Base-by-base conservation (phyloP, 1,140 invertebrate species). In the Patella vulgata region DNA sequence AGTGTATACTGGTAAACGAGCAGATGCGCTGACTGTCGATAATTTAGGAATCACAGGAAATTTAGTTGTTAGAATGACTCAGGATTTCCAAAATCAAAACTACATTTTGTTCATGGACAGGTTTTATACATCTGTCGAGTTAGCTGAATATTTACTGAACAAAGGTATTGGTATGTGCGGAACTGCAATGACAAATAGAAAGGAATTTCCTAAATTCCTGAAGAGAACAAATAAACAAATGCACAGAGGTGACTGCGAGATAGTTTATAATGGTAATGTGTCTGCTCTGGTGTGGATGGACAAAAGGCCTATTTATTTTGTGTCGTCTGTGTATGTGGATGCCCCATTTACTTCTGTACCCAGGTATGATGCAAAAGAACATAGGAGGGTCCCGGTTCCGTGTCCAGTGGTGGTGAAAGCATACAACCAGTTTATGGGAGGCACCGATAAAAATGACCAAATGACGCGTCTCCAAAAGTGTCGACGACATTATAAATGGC, bases 21-120 rank as follows among this genome's bases (percentile, higher is more conserved):
- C 4, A 3, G 40, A 61, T 19, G 19, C 27, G 11, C 17, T 21
- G 6, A 1, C 21, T 5, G 56, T 61, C 33, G 59, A 66, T 51
- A 61, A 50, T 19, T 36, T 59, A 0, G 25, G 33, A n/a, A 51
- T 42, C n/a, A 55, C 53, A 5, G 53, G 53, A 55, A 55, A 66
- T 50, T 21, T 66, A 6, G 50, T 56, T 11, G 14, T 28, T 1
- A 36, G 59, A 14, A 30, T 66, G 12, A 43, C 43, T 17, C 14
- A 50, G 4, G 23, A 36, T 0, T 25, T 55, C 17, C 1, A 43
- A 4, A 8, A 50, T 43, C 31, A 31, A 27, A 51, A 51, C 25
- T 30, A 53, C 17, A 12, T n/a, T 25, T 14, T 65, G 1, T 59
- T 33, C 21, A 43, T 31, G 0, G 63, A 65, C 28, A 51, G 51